Evolutionary conservation across 2,888 invertebrate species (phyloP), one percentile per base, ranked within the genome.

Genomic region (Branchipolynoe longqiensis): DNA sequence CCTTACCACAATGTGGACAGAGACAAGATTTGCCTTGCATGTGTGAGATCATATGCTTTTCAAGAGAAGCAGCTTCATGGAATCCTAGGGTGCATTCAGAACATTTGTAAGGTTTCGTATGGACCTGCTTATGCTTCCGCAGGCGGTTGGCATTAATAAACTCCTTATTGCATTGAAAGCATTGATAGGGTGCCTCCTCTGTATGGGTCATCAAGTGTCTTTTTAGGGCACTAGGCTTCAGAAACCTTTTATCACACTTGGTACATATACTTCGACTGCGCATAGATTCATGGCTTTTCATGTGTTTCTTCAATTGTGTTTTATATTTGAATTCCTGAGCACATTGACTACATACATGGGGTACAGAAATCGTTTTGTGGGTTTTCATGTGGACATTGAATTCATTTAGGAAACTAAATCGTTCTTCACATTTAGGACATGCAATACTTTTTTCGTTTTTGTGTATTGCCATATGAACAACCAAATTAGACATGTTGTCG

Each of bases 21-120:
- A 18, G 33, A 18, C 33, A 31, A 28, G 73, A 36, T 31, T 73
- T 73, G 4, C 33, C 73, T 18, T 18, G 31, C 25, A 28, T 31
- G 33, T 73, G 73, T 4, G 18, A 31, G 6, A 18, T 28, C 73
- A 28, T 14, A 36, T 73, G 73, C 4, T 4, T 14, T 28, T 31
- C 4, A 18, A 73, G 73, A 6, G 33, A 6, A 3, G 31, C 4
- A 14, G 18, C 22, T 22, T 33, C 6, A 31, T 3, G 25, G 33
- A 28, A 73, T 8, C 33, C 4, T 36, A 33, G 25, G 2, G 31
- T 14, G 36, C 73, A 73, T 28, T 31, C 18, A 22, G 73, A 18
- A 73, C 73, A 73, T 8, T 22, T 36, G 33, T 73, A 31, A 28
- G 28, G 73, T 31, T 31, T 73, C 33, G 48, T 73, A 36, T 73